Base-by-base conservation (phyloP, 1,140 invertebrate species). In the Pinna nobilis region DNA sequence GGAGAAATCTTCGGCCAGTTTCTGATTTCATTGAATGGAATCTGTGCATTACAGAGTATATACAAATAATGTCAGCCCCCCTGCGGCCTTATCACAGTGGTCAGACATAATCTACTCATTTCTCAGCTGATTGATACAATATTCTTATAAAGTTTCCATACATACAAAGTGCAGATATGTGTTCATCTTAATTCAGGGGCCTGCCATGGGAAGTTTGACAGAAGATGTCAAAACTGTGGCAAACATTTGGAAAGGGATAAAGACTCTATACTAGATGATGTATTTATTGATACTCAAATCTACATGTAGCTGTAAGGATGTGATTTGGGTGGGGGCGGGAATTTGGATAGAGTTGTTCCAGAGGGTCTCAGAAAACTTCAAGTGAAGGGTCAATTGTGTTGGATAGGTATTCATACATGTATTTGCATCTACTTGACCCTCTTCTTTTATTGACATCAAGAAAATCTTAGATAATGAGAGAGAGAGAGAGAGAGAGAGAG, bases 21-120 rank as follows among this genome's bases (percentile, higher is more conserved):
- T 49, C 51, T 51, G 49, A 53, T 51, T 53, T 68, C 51, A 68
- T 53, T 68, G 41, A 68, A 68, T 53, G 65, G 33, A 68, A 30
- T 68, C 50, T 53, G 32, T 33, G 50, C 49, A 53, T 68, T 15
- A 55, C 13, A 53, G 50, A 41, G 65, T 50, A 33, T 53, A 53
- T 35, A 55, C 47, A 39, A 13, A 51, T 39, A 30, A 20, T 37
- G 49, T 44, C 32, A 57, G 51, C n/a, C n/a, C 70, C 39, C 63
- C 35, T 28, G 35, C 39, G 41, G 61, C 37, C 15, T 18, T 6
- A 20, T 6, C 44, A 25, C 65, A 39, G 30, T 23, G 39, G 35
- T 63, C 35, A 44, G 20, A 37, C n/a, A 25, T 35, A 37, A 41
- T 44, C 35, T 18, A 33, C 32, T 28, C 39, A 44, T 41, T 35